Evolutionary conservation across 2,113 vertebrate species (phyloP).

Genomic region (Ptychochromis oligacanthus): DNA sequence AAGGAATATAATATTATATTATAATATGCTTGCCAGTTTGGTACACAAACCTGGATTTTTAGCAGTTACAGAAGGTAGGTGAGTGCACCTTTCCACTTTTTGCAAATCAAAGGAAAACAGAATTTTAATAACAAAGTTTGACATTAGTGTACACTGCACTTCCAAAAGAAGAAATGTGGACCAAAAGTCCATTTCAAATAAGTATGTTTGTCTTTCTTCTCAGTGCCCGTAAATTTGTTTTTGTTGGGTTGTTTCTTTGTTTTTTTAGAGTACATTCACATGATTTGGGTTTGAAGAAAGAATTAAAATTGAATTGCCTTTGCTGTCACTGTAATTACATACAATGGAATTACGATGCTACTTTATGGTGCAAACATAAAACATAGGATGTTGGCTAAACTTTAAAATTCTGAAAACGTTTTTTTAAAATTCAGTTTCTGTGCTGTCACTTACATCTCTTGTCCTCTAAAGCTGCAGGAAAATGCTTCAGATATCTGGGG

Average conservation of each 20-base stretch:
- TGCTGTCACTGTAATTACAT: no score
- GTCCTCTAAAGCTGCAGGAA: constrained; percentile 50
- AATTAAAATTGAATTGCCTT: no score
- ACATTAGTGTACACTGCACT: no score
- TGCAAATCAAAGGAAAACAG: not conserved
- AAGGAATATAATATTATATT: no score
- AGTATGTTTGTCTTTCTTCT: not conserved
- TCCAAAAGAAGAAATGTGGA: not conserved
- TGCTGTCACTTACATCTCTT: constrained; percentile 21
- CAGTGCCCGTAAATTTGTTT: no score
- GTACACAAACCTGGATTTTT: not conserved
- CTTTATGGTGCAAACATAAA: no score
- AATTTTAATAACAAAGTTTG: not conserved
- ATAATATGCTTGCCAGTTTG: not conserved
- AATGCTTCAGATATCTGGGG: constrained; percentile 53
- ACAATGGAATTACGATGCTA: no score
- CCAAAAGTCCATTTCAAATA: not conserved
- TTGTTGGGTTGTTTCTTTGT: no score
- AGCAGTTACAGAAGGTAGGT: not conserved
- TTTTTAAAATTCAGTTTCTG: not conserved
- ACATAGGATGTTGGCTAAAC: no score
- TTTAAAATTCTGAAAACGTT: no score
- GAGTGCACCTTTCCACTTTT: not conserved
- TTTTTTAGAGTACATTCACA: not conserved
- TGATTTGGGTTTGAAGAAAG: constrained; percentile 17